Evolutionary conservation across 2,797 vertebrate species (phyloP).

Genomic region (Gephyroberyx darwinii): DNA sequence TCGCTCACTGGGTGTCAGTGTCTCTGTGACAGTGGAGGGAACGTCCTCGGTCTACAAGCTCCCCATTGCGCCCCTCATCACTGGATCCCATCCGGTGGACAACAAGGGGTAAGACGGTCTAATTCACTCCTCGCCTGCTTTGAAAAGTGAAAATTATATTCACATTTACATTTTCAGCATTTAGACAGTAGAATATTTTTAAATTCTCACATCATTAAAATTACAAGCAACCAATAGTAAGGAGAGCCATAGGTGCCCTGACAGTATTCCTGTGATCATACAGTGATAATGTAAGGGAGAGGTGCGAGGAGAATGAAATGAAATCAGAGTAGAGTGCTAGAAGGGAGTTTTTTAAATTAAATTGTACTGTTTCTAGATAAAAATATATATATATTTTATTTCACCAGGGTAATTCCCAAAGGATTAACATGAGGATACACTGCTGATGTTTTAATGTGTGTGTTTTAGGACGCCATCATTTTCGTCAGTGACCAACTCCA

Average conservation of each 20-base stretch:
- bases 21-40: slow-evolving; percentile 94
- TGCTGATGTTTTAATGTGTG: slow-evolving; percentile 17
- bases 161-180: too few relatives aligned
- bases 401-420: neutral
- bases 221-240: too few relatives aligned
- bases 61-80: slow-evolving; percentile 95
- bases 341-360: too few relatives aligned
- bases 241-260: too few relatives aligned
- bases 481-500: slow-evolving; percentile 93
- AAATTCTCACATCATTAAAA: too few relatives aligned
- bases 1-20: slow-evolving; percentile 90
- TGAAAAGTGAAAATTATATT: neutral
- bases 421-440: neutral
- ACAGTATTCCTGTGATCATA: too few relatives aligned
- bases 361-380: too few relatives aligned
- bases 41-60: slow-evolving; percentile 92
- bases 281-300: too few relatives aligned
- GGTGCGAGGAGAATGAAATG: too few relatives aligned
- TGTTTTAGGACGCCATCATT: slow-evolving; percentile 92
- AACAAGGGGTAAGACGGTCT: slow-evolving; percentile 90
- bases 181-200: too few relatives aligned
- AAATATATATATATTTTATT: neutral
- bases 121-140: neutral
- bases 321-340: too few relatives aligned
- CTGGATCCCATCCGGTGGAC: slow-evolving; percentile 96